A percentile compares a stretch with the other conserved stretches of the same genome.
Evolutionary conservation across 2,113 vertebrate genomes (phyloP).

Genomic region (Brachionichthys hirsutus): DNA sequence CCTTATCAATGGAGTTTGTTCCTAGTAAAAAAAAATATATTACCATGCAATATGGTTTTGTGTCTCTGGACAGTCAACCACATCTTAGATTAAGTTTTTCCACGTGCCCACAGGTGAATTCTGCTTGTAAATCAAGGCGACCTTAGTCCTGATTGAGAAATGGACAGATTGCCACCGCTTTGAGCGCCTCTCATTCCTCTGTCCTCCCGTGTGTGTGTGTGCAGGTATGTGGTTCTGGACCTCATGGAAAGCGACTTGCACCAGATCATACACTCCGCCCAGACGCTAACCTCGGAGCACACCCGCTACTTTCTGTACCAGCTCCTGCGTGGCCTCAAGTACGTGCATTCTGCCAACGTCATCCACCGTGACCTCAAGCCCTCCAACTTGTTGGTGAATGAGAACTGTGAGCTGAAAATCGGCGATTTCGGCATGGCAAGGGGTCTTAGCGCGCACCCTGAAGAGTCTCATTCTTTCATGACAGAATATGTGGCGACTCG

Average conservation of each 20-base stretch:
- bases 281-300: slow-evolving; percentile 88
- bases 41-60: background rate
- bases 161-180: background rate
- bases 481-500: slow-evolving; percentile 96
- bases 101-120: too few relatives aligned
- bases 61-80: too few relatives aligned
- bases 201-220: slow-evolving; percentile 2
- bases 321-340: slow-evolving; percentile 93
- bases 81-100: too few relatives aligned
- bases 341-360: slow-evolving; percentile 96
- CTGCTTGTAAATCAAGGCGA: background rate
- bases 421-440: slow-evolving; percentile 97
- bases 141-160: background rate
- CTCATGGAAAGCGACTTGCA: slow-evolving; percentile 98
- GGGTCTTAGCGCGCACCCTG: slow-evolving; percentile 84
- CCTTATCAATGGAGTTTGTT: too few relatives aligned
- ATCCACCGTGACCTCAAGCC: slow-evolving; percentile 97
- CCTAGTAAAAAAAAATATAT: too few relatives aligned
- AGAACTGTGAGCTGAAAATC: slow-evolving; percentile 97
- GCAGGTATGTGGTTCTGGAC: slow-evolving; percentile 94
- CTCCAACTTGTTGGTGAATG: slow-evolving; percentile 92
- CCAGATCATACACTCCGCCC: slow-evolving; percentile 94
- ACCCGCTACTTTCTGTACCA: slow-evolving; percentile 97
- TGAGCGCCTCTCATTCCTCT: background rate
- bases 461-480: slow-evolving; percentile 89